Evolutionary conservation across 92 coral and sea anemone species (phyloP).

Genomic region (Bergia sp.): DNA sequence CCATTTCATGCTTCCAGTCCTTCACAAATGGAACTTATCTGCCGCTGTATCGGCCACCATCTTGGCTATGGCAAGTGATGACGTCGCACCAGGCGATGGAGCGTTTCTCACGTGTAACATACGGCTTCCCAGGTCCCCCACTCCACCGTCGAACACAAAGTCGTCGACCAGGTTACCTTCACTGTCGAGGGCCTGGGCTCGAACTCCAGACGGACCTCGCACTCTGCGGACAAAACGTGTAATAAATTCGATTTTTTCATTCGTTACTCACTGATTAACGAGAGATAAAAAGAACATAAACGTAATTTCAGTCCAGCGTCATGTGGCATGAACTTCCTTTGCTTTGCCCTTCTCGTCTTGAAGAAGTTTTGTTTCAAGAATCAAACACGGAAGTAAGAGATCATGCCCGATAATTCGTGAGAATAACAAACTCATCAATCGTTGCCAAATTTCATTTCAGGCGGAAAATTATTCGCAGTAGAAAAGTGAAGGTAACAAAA

Average conservation of each 20-base stretch:
- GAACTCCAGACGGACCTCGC: slow-evolving; percentile 92
- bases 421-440: too few species aligned
- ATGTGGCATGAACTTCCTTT: too few species aligned
- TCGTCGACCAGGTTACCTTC: slow-evolving; percentile 95
- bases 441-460: too few species aligned
- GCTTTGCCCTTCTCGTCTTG: neutral
- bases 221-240: slow-evolving; percentile 18
- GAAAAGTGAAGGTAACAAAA: too few species aligned
- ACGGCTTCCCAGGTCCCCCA: slow-evolving; percentile 85
- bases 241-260: neutral
- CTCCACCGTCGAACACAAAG: slow-evolving; percentile 94
- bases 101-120: slow-evolving; percentile 95
- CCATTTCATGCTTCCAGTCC: too few species aligned
- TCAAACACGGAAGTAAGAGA: neutral
- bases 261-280: neutral
- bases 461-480: neutral
- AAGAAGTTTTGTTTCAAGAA: neutral
- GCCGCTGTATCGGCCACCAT: slow-evolving; percentile 84
- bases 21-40: slow-evolving; percentile 68
- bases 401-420: neutral
- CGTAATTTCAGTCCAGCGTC: too few species aligned
- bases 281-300: neutral
- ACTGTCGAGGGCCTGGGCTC: slow-evolving; percentile 97
- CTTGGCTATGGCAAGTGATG: slow-evolving; percentile 91
- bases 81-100: slow-evolving; percentile 98